Percentiles rank a stretch among this genome's conserved stretches.
phyloP scores from a whole-genome alignment of 2,797 vertebrate genomes.

The Catostomus latipinnis region DNA sequence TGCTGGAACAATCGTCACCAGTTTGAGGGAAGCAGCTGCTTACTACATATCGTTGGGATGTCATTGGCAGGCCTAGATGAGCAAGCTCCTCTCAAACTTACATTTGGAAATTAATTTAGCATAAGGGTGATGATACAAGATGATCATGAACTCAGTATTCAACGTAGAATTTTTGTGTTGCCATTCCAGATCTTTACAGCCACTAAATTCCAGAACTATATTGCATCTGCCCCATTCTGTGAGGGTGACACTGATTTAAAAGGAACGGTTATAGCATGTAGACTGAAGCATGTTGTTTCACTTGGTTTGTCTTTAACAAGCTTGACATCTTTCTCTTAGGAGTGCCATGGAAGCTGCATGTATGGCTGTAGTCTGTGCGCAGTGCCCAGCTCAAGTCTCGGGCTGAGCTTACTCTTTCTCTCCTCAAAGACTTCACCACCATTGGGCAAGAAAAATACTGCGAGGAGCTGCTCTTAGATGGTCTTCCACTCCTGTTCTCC shows the following conservation, averaged over 20 bases:
- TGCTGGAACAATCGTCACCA: too few relatives aligned
- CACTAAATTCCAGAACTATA: background rate
- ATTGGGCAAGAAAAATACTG: conserved; percentile 88
- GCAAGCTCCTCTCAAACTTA: too few relatives aligned
- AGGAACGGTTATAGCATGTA: background rate
- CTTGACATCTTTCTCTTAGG: conserved; percentile 73
- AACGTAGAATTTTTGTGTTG: background rate
- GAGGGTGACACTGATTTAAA: background rate
- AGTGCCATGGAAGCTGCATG: conserved; percentile 90
- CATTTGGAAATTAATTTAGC: too few relatives aligned
- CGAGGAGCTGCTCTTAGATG: conserved; percentile 83
- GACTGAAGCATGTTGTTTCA: conserved; percentile 1
- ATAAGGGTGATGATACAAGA: too few relatives aligned
- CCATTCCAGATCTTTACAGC: background rate
- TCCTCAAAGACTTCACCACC: conserved; percentile 87
- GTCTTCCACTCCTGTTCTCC: conserved; percentile 87
- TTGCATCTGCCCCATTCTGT: background rate
- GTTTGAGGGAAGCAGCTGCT: too few relatives aligned
- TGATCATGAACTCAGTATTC: too few relatives aligned
- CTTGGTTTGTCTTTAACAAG: background rate
- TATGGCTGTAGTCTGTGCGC: conserved; percentile 88
- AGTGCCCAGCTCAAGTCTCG: conserved; percentile 85
- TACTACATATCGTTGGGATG: too few relatives aligned
- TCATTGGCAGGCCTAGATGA: too few relatives aligned
- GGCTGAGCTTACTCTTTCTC: conserved; percentile 79